Percentiles rank a stretch among this genome's conserved stretches.
Conservation (phyloP, 2,797 vertebrate species). For the Acanthurus lineatus region DNA sequence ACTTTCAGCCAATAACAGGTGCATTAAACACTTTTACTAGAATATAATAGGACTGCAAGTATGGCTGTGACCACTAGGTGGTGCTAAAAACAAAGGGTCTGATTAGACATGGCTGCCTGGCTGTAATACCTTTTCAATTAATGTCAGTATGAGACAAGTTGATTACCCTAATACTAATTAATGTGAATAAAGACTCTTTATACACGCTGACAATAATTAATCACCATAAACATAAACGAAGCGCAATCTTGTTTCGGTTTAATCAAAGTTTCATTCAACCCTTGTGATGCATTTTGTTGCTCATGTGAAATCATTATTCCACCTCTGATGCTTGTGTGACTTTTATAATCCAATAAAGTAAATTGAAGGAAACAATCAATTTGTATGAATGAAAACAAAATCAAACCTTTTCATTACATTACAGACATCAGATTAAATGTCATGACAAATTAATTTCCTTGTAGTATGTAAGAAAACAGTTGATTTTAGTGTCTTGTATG, state of each 20-base stretch:
- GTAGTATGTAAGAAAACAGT: too few species aligned
- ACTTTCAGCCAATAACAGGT: background rate
- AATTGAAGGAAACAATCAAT: too few species aligned
- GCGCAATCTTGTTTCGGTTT: background rate
- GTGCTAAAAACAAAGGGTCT: background rate
- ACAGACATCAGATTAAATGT: too few species aligned
- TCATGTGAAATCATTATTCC: background rate
- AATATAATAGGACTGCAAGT: background rate
- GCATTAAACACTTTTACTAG: background rate
- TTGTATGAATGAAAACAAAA: too few species aligned
- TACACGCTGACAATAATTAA: background rate
- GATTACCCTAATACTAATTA: background rate
- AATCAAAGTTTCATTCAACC: background rate
- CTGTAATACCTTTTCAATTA: background rate
- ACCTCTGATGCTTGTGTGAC: background rate
- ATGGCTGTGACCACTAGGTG: constrained; percentile 24
- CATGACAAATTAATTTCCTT: too few species aligned
- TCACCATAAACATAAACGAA: background rate
- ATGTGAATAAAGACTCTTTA: too few species aligned
- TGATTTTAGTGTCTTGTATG: too few species aligned
- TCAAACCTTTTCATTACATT: too few species aligned
- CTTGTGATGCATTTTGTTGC: background rate
- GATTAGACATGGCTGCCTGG: background rate
- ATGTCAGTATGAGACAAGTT: background rate
- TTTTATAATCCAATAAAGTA: too few species aligned